Evolutionary conservation across 2,888 invertebrate genomes (phyloP), one percentile per base, ranked within the genome.

Genomic region (Papilio elwesi): DNA sequence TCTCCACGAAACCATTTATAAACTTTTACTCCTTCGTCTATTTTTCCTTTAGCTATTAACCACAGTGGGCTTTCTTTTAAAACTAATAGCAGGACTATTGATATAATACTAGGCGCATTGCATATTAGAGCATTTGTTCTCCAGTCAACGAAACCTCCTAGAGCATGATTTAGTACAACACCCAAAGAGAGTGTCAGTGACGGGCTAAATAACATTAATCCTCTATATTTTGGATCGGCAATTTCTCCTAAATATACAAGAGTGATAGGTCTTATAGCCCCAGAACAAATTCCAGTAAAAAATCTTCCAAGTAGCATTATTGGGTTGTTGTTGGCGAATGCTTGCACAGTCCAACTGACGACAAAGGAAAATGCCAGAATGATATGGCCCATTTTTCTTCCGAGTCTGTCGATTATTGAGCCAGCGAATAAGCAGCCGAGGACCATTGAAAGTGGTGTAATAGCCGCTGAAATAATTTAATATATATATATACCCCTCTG

Each of bases 1-100:
- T 78, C 79, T 0, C 88, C 88, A 74, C 89, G 83, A 57, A 86
- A 88, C 77, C 78, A 75, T 76, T 76, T 81, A 52, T 83, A 89
- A 2, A 81, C 75, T 47, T 81, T 74, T 8, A 80, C 77, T 0
- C 88, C 89, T 75, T 83, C 79, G 4, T 84, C 79, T 0, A 73
- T 77, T 72, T 78, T 84, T 0, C 85, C 87, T 77, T 87, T 87
- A 3, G 81, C 76, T 38, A 89, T 79, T 43, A 89, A 74, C 89
- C 89, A 89, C 6, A 88, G 64, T 0, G 89, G 89, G 47, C 88
- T 89, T 78, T 89, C 89, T 80, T 84, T 85, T 49, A 88, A 74
- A 68, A 80, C 78, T 6, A 86, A 4, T 0, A 86, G 55, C 12
- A 83, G 70, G 0, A 76, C 10, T n/a, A 83, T 78, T 55, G 83